phyloP scores from a whole-genome alignment of 2,113 vertebrate genomes.

The Eonycteris spelaea region DNA sequence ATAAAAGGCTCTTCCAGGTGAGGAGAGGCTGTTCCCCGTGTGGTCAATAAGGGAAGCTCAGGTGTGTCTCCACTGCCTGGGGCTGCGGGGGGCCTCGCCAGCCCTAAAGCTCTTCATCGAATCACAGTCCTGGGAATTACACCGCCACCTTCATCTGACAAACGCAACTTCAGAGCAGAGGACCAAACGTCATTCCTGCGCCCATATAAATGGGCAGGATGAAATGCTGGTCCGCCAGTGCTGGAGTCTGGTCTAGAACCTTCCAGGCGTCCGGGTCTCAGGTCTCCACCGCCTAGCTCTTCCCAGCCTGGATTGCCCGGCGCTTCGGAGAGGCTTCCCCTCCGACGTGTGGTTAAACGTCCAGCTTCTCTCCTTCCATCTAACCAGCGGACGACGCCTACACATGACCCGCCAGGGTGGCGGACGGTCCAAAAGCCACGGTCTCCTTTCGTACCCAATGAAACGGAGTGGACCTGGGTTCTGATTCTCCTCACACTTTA shows the following conservation, averaged over 20 bases:
- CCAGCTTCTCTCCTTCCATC: neutral
- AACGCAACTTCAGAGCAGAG: neutral
- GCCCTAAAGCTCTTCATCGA: neutral
- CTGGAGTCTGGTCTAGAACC: neutral
- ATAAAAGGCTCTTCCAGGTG: neutral
- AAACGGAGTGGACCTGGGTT: neutral
- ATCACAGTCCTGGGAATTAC: neutral
- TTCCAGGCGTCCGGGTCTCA: rapidly evolving
- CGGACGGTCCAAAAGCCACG: neutral
- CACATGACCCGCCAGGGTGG: no score
- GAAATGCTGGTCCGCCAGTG: rapidly evolving
- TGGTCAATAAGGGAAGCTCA: neutral
- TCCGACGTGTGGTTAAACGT: neutral
- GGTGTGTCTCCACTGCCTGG: neutral
- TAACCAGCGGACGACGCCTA: neutral
- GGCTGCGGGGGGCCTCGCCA: rapidly evolving
- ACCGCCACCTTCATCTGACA: neutral
- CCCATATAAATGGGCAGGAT: neutral
- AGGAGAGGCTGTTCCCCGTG: neutral
- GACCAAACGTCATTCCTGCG: rapidly evolving
- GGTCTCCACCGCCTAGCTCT: no score
- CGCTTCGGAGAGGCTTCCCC: neutral
- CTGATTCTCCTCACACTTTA: rapidly evolving
- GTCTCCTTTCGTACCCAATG: no score
- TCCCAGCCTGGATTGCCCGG: neutral